These are phyloP conservation scores for Tipula lateralis DNA, from an alignment of 2,888 invertebrate species.

Conservation along the genomic window DNA sequence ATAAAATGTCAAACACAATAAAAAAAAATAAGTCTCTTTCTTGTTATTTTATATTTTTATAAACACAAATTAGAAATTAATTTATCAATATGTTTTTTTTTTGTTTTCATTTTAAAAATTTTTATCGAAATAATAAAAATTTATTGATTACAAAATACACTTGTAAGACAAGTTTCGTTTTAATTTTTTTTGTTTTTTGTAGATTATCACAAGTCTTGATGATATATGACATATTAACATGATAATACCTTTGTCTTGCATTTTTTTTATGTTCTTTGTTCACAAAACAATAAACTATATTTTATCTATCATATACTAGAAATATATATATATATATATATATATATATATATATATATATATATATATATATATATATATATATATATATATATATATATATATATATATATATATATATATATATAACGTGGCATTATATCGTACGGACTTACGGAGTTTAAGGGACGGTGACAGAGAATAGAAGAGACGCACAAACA, in stretches of 20 bases:
- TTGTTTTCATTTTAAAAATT: too few relatives aligned
- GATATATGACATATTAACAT: constrained; percentile 24
- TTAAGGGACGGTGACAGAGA: too few relatives aligned
- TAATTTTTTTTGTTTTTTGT: too few relatives aligned
- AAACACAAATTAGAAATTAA: not conserved
- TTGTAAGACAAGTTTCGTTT: constrained; percentile 6
- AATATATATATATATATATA: too few relatives aligned
- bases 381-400: too few relatives aligned
- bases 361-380: too few relatives aligned
- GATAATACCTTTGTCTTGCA: not conserved
- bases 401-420: too few relatives aligned
- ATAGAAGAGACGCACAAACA: too few relatives aligned
- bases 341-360: too few relatives aligned
- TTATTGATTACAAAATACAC: constrained; percentile 4
- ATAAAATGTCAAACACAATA: not conserved
- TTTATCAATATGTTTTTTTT: not conserved
- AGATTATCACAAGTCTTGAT: constrained; percentile 19
- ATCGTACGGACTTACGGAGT: too few relatives aligned
- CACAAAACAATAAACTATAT: not conserved
- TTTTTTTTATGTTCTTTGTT: not conserved
- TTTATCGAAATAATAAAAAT: not conserved
- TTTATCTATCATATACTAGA: not conserved
- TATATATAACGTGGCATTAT: too few relatives aligned
- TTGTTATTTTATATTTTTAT: not conserved
- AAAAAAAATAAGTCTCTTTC: not conserved